These are phyloP conservation scores for Zaprionus bogoriensis DNA, from an alignment of 2,888 invertebrate genomes.

Conservation along the genomic window DNA sequence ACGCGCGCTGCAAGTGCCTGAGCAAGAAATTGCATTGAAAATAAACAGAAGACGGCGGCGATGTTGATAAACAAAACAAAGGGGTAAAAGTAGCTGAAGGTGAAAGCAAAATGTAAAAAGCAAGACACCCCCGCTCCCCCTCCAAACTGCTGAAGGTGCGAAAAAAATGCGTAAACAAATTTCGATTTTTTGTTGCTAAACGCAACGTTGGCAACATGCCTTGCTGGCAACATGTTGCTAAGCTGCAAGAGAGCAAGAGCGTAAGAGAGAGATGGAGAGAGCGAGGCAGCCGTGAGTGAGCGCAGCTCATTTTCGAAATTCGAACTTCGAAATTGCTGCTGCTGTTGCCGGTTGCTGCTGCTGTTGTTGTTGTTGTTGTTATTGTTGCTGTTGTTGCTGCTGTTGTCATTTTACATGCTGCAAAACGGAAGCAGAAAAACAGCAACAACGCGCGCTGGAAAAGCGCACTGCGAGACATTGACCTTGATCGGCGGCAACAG, in stretches of 20 bases:
- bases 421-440: conserved; percentile 61
- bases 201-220: conserved; percentile 6
- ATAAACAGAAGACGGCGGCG: conserved; percentile 56
- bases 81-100: conserved; percentile 37
- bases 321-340: conserved; percentile 51
- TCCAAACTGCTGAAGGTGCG: conserved; percentile 41
- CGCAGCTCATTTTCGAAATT: conserved; percentile 60
- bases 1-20: conserved; percentile 41
- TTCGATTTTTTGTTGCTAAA: conserved; percentile 4
- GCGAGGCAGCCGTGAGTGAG: conserved; percentile 4
- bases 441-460: conserved; percentile 45
- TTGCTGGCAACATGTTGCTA: conserved; percentile 38
- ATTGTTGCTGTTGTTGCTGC: conserved; percentile 62
- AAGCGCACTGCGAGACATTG: conserved; percentile 68
- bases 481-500: conserved; percentile 65
- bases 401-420: conserved; percentile 63
- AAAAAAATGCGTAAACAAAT: conserved; percentile 64
- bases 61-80: conserved; percentile 73
- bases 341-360: conserved; percentile 34
- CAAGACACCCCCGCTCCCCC: too few species aligned
- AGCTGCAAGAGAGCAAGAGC: neutral
- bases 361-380: conserved; percentile 32
- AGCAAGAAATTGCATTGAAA: conserved; percentile 65
- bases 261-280: conserved; percentile 2
- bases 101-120: conserved; percentile 55